phyloP scores from a whole-genome alignment of 2,113 vertebrate genomes.

The Hippoglossus stenolepis region DNA sequence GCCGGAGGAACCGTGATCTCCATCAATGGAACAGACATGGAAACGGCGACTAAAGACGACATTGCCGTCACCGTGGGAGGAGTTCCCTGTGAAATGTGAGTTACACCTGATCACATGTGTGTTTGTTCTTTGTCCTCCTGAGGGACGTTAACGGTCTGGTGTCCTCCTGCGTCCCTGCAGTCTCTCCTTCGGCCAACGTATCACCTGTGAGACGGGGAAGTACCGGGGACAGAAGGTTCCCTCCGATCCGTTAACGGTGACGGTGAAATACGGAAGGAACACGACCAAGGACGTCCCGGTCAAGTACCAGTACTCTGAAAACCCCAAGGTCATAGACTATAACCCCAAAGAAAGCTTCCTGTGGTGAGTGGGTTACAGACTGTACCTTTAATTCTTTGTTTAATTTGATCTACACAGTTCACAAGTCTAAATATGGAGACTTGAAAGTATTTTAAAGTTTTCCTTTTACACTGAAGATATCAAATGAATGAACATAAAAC shows the following conservation, averaged over 20 bases:
- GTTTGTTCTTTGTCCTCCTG: neutral
- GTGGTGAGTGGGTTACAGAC: conserved; percentile 80
- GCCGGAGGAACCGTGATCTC: conserved; percentile 91
- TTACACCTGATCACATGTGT: neutral
- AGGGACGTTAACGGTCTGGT: neutral
- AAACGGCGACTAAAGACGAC: conserved; percentile 90
- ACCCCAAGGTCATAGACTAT: conserved; percentile 86
- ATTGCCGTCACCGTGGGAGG: conserved; percentile 82
- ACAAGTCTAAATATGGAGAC: no score
- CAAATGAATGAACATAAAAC: no score
- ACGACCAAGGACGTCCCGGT: conserved; percentile 58
- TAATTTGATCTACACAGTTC: no score
- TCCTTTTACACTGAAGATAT: no score
- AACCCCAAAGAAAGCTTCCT: conserved; percentile 87
- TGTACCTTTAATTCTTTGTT: no score
- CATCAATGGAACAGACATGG: conserved; percentile 85
- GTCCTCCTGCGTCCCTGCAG: conserved; percentile 71
- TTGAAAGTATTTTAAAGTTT: no score
- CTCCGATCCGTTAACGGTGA: conserved; percentile 56
- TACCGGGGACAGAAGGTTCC: conserved; percentile 66
- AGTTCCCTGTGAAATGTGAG: conserved; percentile 86
- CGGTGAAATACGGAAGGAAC: conserved; percentile 81
- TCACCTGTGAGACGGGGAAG: conserved; percentile 87
- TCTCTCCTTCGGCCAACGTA: conserved; percentile 81
- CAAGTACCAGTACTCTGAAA: conserved; percentile 83